Evolutionary conservation across 2,113 vertebrate species (phyloP), one percentile per base, ranked within the genome.

Genomic region (Ophiodon elongatus): DNA sequence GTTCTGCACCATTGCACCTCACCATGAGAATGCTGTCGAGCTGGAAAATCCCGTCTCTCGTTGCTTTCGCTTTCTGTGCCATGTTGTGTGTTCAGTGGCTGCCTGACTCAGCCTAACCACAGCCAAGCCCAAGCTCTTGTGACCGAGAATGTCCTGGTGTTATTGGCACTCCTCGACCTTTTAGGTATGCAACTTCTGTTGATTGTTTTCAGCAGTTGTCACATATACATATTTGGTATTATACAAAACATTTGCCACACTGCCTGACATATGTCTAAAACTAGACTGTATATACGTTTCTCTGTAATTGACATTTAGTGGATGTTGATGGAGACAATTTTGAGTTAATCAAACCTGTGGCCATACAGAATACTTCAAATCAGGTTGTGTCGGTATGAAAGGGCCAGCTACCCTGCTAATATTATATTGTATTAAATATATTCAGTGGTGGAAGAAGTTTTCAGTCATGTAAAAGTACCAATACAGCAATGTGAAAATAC

Each of bases 31-130:
- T 9, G 0, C 56, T 1, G 35, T 78, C 75, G 1, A 68, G 35
- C 76, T 77, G 85, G 83, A 81, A 91, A 88, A 67, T 75, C 88
- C 83, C 78, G 2, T 1, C 56, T 27, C 19, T 43, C 0, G 39
- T 80, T 65, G 76, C 87, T 93, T 92, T 92, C 86, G 70, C 79
- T 93, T 93, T 93, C 81, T 75, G 17, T 31, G 14, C 0, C 31
- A 35, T 10, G 1, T 41, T 79, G 0, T 57, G 17, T 1, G 8
- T 14, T 41, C 35, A 8, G 1, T 1, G 7, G 10, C n/a, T 41
- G 69, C 8, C 37, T 47, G 80, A 76, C 74, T 35, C 50, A 73
- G 23, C 75, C 83, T 72, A 70, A 71, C 68, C 39, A 11, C n/a
- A 45, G 76, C 72, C 59, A 35, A 74, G 5, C 31, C 80, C 43